Conservation (phyloP, 2,888 invertebrate species). For the Pharmacophagus antenor region DNA sequence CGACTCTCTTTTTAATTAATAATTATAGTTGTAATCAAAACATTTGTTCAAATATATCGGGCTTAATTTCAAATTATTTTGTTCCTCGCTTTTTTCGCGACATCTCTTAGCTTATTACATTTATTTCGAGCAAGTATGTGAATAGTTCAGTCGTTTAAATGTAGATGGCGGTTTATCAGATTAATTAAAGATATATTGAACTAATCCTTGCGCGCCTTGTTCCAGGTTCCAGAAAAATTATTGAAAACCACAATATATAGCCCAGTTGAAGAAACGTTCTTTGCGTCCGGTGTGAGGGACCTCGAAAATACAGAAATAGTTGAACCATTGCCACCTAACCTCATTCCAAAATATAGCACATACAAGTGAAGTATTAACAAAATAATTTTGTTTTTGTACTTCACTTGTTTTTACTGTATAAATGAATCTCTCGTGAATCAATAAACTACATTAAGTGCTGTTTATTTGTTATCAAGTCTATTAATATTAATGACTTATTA, state of each 20-base stretch:
- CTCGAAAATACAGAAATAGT: conserved; percentile 34
- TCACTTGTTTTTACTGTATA: too few species aligned
- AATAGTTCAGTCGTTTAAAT: conserved; percentile 4
- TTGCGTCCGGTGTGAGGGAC: conserved; percentile 35
- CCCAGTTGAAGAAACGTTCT: conserved; percentile 42
- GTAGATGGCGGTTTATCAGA: conserved; percentile 9
- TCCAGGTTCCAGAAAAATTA: conserved; percentile 57
- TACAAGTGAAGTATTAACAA: conserved; percentile 50
- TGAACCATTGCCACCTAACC: conserved; percentile 48
- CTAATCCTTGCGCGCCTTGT: not conserved
- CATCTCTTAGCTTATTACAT: too few species aligned
- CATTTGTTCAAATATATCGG: not conserved
- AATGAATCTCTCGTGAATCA: too few species aligned
- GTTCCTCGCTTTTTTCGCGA: not conserved
- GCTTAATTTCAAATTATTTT: not conserved
- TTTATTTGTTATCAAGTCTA: too few species aligned
- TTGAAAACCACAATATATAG: conserved; percentile 53
- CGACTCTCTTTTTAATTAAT: not conserved
- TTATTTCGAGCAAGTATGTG: too few species aligned
- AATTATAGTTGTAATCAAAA: not conserved
- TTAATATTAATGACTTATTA: not conserved
- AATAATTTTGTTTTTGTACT: not conserved
- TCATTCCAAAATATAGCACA: conserved; percentile 52
- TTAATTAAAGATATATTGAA: not conserved
- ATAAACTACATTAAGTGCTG: too few species aligned